Conservation (phyloP, 2,888 invertebrate genomes). For the Entomobrya multifasciata region DNA sequence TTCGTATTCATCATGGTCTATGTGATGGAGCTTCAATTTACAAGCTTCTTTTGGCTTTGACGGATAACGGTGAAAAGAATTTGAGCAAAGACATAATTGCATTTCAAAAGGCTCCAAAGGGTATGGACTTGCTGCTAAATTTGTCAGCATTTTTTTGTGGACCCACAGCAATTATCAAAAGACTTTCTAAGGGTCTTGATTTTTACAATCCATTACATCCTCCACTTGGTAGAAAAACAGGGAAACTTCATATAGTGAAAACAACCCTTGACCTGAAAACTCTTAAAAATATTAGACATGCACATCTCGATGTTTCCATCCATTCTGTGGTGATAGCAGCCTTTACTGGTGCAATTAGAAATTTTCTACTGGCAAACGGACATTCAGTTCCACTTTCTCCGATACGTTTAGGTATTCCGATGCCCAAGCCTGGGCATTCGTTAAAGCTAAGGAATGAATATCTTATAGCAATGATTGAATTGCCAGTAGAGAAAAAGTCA, state of each 20-base stretch:
- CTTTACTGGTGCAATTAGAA: constrained; percentile 36
- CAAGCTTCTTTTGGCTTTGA: constrained; percentile 8
- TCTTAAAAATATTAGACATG: constrained; percentile 33
- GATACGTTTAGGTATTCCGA: constrained; percentile 20
- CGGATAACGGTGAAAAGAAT: background rate
- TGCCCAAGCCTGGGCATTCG: constrained; percentile 49
- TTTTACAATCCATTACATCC: constrained; percentile 8
- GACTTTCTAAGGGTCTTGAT: background rate
- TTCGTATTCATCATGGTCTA: constrained; percentile 19
- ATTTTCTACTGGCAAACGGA: constrained; percentile 27
- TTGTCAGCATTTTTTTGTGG: constrained; percentile 3
- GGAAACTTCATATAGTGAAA: background rate
- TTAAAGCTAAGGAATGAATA: constrained; percentile 50
- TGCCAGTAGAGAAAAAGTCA: constrained; percentile 23
- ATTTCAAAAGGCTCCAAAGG: background rate
- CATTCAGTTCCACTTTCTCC: constrained; percentile 21
- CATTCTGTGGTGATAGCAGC: constrained; percentile 44
- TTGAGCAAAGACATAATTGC: background rate
- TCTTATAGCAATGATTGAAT: background rate
- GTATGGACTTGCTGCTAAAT: background rate
- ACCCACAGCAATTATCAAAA: background rate
- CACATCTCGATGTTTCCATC: constrained; percentile 29
- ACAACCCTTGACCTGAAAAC: background rate
- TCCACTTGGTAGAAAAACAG: background rate
- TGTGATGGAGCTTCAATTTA: constrained; percentile 31